Evolutionary conservation across 2,888 invertebrate genomes (phyloP), one percentile per base, ranked within the genome.

Genomic region (Drosophila aldrichi): DNA sequence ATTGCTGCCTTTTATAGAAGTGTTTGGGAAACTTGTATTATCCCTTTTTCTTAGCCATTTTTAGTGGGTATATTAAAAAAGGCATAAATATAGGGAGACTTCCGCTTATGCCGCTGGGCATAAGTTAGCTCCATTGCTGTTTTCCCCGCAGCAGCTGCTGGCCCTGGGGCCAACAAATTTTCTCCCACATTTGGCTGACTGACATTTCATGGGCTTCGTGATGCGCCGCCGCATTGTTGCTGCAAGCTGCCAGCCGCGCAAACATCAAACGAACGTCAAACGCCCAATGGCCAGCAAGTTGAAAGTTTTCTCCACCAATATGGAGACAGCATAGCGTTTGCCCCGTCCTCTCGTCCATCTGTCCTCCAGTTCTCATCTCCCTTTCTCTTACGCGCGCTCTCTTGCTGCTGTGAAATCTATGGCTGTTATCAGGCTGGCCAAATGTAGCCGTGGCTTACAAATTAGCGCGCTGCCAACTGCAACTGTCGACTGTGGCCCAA

Each of bases 391-490:
- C 7, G 49, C 7, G 49, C 43, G 34, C 41, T 41, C 41, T 41
- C 51, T 46, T 32, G n/a, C 32, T 10, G 32, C 40, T 29, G 22
- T 41, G 49, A 79, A 79, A 75, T 84, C 72, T 74, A 64, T 70
- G 70, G 60, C 70, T 79, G 82, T 86, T 86, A 88, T 86, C 89
- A 87, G 78, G 67, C 57, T 72, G 69, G 57, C 88, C 84, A 88
- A 88, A 81, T 79, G 82, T 65, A 73, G 85, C 70, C 60, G 82
- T 58, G 81, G 87, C 89, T 83, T 87, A 86, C 86, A 86, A 86
- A 86, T 86, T 86, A 86, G 86, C 86, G 87, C 89, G 80, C 78
- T 83, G 88, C 89, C 87, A 83, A 86, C 79, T 80, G 79, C 75
- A 72, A 80, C 81, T 86, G 89, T 84, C 83, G 73, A 78, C 74